These are phyloP conservation scores for Pogonomyrmex barbatus DNA, from an alignment of 1,140 invertebrate species.

Conservation along the genomic window DNA sequence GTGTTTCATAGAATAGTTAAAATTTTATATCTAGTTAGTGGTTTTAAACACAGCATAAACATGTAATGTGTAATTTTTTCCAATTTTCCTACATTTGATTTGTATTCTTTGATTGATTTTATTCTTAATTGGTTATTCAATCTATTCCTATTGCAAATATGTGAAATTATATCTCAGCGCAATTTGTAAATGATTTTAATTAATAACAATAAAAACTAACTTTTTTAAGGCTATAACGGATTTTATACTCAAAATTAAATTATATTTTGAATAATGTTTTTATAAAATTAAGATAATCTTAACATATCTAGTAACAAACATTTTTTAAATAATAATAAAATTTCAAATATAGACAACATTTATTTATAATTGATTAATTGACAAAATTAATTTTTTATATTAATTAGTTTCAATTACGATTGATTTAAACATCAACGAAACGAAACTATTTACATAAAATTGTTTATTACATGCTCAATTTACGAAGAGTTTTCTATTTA, in stretches of 20 bases:
- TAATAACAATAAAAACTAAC: neutral
- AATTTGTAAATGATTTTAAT: conserved; percentile 13
- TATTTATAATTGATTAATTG: neutral
- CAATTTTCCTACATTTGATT: neutral
- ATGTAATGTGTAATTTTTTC: conserved; percentile 25
- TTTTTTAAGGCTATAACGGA: neutral
- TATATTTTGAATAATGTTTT: neutral
- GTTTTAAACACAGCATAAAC: neutral
- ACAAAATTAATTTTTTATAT: neutral
- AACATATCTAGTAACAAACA: neutral
- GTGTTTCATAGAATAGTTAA: neutral
- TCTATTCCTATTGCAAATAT: conserved; percentile 6
- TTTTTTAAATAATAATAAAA: neutral
- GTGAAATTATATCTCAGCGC: neutral
- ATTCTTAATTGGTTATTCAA: neutral
- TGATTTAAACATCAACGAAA: conserved; percentile 14
- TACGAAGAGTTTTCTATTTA: neutral
- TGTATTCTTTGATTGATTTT: neutral
- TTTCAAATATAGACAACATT: conserved; percentile 6
- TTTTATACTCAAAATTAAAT: neutral
- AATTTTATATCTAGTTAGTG: conserved; percentile 29
- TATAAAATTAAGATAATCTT: neutral
- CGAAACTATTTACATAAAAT: neutral
- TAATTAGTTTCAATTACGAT: neutral
- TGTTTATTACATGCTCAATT: neutral